Evolutionary conservation across 1,140 invertebrate species (phyloP), one percentile per base, ranked within the genome.

Genomic region (Aphaenogaster rudis): DNA sequence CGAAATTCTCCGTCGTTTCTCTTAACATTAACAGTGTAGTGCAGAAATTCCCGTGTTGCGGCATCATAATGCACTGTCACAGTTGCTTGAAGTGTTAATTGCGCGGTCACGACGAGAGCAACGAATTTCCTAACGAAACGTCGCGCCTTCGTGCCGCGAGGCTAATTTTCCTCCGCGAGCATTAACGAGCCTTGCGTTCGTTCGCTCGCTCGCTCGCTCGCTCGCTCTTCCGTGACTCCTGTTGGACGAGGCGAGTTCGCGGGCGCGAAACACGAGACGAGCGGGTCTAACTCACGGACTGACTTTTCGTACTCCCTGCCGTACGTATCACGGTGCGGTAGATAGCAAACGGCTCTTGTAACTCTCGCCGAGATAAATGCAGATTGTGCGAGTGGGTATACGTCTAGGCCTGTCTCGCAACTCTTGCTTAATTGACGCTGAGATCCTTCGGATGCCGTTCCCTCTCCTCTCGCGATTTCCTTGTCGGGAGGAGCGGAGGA

Each of bases 381-480:
- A 92, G 92, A 93, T 92, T 90, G 91, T 90, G 90, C 92, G 80
- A 84, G 80, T 84, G 88, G 77, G 90, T 91, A 93, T 93, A 93
- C 78, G 91, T 93, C 90, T 87, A 89, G 85, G 89, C 88, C 91
- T 92, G 91, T 92, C 91, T 92, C 91, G 91, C 92, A 92, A 93
- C 88, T 93, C 92, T 93, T 91, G 88, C 91, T 93, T 93, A 93
- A 93, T 93, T 93, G 92, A 93, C 91, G 91, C 91, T 89, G 90
- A 92, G 91, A 93, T 92, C 91, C 90, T 87, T 87, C 79, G 91
- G 86, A 92, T 91, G 88, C 87, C 77, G 79, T 81, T 89, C 89
- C 86, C 76, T 76, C 79, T 90, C 78, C 54, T 64, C 48, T 64
- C 33, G 42, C 74, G 66, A 72, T 71, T 86, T 86, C 76, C 72